A percentile compares a stretch with the other conserved stretches of the same genome.
Evolutionary conservation across 1,140 invertebrate species (phyloP).

Genomic region (Nasonia giraulti): DNA sequence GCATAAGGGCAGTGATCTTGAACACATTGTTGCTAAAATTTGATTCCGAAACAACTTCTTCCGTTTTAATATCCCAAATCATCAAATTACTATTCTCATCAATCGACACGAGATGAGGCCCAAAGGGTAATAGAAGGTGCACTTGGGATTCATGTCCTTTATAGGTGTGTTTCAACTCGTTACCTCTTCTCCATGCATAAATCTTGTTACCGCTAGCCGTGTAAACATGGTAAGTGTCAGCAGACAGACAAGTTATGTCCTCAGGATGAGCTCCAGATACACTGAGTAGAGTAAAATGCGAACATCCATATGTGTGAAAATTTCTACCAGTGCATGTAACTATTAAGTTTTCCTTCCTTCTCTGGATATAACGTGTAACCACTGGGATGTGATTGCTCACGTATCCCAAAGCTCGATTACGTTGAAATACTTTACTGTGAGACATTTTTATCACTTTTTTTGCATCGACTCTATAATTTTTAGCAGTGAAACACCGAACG

Average conservation of each 20-base stretch:
- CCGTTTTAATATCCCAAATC: slow-evolving; percentile 90
- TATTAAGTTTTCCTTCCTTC: slow-evolving; percentile 90
- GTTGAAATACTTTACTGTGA: slow-evolving; percentile 86
- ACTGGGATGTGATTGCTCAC: slow-evolving; percentile 95
- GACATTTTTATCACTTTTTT: slow-evolving; percentile 59
- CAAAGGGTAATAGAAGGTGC: slow-evolving; percentile 90
- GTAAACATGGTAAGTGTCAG: slow-evolving; percentile 88
- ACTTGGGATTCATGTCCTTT: slow-evolving; percentile 85
- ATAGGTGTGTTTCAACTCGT: slow-evolving; percentile 89
- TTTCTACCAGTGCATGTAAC: slow-evolving; percentile 92
- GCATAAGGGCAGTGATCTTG: slow-evolving; percentile 85
- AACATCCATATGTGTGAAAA: slow-evolving; percentile 93
- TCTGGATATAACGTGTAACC: slow-evolving; percentile 87
- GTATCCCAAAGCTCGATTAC: slow-evolving; percentile 90
- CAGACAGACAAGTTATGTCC: slow-evolving; percentile 88
- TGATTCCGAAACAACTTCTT: slow-evolving; percentile 79
- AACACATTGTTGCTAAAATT: slow-evolving; percentile 78
- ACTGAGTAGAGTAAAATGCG: slow-evolving; percentile 87
- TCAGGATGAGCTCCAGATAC: slow-evolving; percentile 87
- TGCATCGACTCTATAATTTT: neutral
- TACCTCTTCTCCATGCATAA: slow-evolving; percentile 91
- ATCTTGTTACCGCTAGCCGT: slow-evolving; percentile 87
- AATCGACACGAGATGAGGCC: slow-evolving; percentile 87
- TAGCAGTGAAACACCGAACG: neutral
- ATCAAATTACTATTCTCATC: slow-evolving; percentile 86